Evolutionary conservation across 2,797 vertebrate species (phyloP), one percentile per base, ranked within the genome.

Genomic region (Monodelphis domestica): DNA sequence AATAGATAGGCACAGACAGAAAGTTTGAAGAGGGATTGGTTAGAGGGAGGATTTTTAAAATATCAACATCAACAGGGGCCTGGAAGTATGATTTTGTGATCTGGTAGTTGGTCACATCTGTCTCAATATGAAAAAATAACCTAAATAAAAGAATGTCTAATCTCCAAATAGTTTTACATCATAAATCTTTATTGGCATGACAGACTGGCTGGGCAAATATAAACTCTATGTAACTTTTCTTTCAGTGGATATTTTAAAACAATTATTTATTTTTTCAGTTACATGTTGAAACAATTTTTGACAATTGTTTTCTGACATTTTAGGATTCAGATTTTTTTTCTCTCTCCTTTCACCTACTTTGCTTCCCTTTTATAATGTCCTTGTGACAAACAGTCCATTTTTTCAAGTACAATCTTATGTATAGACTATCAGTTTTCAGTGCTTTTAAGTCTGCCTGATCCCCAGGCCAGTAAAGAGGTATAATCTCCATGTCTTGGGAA

Each of bases 11-110:
- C 87, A 89, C 6, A 93, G 14, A 55, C 70, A 53, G 33, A 57
- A 95, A 92, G 90, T 12, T 78, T 91, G 24, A 94, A 4, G 91
- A 91, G 57, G 1, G 50, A 15, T n/a, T n/a, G 57, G 30, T 14
- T 59, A 59, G 12, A 14, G 4, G 12, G 57, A 59, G 1, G 55
- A 28, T 56, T 59, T 59, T 33, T 14, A 15, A 63, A 33, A 63
- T n/a, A 63, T 14, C 14, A 63, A 33, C 33, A n/a, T 63, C 33
- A 63, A n/a, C 6, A 5, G 3, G 29, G 29, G 3, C 29, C 29
- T 30, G 29, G 29, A 57, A 57, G 57, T 5, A 63, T n/a, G n/a
- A 63, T 63, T 63, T n/a, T n/a, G 4, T n/a, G 12, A n/a, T 63
- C 57, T n/a, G 5, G 3, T n/a, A 63, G 33, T 15, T 15, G 29